phyloP scores from a whole-genome alignment of 2,888 invertebrate genomes.

The Balanococcus diminutus region DNA sequence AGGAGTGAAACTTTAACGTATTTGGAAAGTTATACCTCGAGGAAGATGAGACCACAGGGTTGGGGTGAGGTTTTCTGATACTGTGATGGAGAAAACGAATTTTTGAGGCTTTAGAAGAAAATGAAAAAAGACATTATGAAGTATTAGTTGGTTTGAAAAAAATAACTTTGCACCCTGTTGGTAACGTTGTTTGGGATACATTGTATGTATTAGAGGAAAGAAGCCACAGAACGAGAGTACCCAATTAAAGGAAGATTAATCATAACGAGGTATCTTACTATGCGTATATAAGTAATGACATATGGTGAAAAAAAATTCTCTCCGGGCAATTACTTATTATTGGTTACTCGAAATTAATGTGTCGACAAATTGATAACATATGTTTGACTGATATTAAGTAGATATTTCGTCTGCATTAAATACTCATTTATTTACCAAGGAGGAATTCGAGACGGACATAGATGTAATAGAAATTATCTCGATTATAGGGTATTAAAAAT shows the following conservation, averaged over 20 bases:
- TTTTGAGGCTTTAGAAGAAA: no score
- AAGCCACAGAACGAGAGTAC: background rate
- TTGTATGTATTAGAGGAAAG: background rate
- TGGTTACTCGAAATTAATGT: constrained; percentile 1
- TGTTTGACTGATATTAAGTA: constrained; percentile 17
- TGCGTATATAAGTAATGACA: background rate
- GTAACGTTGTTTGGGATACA: background rate
- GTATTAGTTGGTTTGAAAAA: no score
- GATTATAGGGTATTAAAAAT: background rate
- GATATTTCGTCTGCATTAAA: constrained; percentile 1
- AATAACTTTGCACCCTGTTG: no score
- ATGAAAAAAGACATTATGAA: no score
- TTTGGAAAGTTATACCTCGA: background rate
- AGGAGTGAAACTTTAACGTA: background rate
- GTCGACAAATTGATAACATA: constrained; percentile 23
- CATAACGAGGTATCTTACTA: background rate
- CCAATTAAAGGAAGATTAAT: constrained; percentile 9
- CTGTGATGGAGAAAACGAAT: no score
- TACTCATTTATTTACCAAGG: background rate
- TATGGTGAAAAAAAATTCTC: background rate
- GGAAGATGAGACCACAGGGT: background rate
- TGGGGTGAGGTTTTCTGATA: background rate
- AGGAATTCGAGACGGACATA: background rate
- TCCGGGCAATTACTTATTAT: constrained; percentile 20
- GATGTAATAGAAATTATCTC: background rate